These are phyloP conservation scores for Drosophila truncata DNA, from an alignment of 1,140 invertebrate species.

Conservation along the genomic window DNA sequence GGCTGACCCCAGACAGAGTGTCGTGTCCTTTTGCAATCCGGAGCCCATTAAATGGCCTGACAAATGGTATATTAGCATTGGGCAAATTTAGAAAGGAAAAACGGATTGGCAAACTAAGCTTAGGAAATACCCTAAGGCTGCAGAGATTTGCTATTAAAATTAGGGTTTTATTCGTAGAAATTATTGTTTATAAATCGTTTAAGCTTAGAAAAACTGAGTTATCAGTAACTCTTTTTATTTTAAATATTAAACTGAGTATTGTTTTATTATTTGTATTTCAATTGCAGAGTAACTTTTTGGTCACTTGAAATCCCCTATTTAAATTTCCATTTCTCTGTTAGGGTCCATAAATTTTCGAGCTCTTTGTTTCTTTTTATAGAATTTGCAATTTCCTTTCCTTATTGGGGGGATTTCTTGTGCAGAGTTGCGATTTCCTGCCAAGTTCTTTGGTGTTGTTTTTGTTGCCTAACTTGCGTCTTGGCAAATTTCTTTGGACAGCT, in stretches of 20 bases:
- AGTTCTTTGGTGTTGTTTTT: slow-evolving; percentile 14
- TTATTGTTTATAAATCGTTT: rapidly evolving
- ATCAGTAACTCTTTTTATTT: no score
- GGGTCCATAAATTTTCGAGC: slow-evolving; percentile 28
- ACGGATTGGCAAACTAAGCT: slow-evolving; percentile 5
- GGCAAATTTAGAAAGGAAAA: slow-evolving; percentile 34
- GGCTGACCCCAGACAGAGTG: slow-evolving; percentile 39
- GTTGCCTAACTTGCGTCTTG: slow-evolving; percentile 21
- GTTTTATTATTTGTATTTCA: background rate
- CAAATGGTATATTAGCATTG: slow-evolving; percentile 69
- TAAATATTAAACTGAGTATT: background rate
- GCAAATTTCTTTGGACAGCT: slow-evolving; percentile 49
- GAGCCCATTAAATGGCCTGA: slow-evolving; percentile 62
- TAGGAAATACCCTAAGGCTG: background rate
- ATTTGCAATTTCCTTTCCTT: slow-evolving; percentile 35
- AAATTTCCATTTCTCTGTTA: slow-evolving; percentile 1
- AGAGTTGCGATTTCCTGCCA: slow-evolving; percentile 45
- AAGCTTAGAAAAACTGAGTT: no score
- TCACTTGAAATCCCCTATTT: background rate
- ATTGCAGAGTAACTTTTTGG: background rate
- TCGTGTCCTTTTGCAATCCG: slow-evolving; percentile 39
- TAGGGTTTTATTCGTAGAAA: background rate
- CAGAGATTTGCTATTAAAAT: background rate
- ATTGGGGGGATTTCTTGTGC: slow-evolving; percentile 24
- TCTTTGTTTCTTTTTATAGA: slow-evolving; percentile 19